A percentile compares a stretch with the other conserved stretches of the same genome.
phyloP scores from a whole-genome alignment of 37 sponge, comb jelly and placozoan species.

The Aplysina aerophoba region DNA sequence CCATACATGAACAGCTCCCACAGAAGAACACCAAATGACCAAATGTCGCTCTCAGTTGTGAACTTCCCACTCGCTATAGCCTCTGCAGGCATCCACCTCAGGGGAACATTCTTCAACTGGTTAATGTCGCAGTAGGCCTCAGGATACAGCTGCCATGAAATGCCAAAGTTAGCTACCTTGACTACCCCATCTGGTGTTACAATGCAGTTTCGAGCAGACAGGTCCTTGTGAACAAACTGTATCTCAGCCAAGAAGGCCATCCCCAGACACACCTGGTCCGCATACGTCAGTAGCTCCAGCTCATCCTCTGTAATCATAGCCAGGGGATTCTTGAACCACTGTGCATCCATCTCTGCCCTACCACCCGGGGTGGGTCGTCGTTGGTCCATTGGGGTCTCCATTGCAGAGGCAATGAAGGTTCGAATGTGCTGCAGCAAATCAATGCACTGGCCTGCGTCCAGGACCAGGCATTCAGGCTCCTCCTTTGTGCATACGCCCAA shows the following conservation, averaged over 20 bases:
- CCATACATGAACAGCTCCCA: conserved; percentile 78
- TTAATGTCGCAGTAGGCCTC: conserved; percentile 54
- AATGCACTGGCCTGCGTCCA: conserved; percentile 60
- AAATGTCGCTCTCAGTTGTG: conserved; percentile 66
- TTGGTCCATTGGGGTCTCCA: background rate
- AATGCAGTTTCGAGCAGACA: conserved; percentile 72
- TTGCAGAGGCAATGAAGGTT: conserved; percentile 23
- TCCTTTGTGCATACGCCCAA: conserved; percentile 64
- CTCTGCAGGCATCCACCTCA: conserved; percentile 80
- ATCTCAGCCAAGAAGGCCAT: conserved; percentile 67
- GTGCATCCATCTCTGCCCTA: background rate
- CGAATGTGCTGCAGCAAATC: conserved; percentile 60
- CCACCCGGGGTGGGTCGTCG: background rate
- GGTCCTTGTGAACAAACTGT: conserved; percentile 59
- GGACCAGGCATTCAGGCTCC: conserved; percentile 59
- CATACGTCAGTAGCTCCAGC: conserved; percentile 35
- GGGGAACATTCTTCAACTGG: conserved; percentile 27
- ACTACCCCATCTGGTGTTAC: conserved; percentile 49
- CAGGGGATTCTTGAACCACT: conserved; percentile 22
- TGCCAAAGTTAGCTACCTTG: conserved; percentile 67
- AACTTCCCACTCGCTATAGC: conserved; percentile 40
- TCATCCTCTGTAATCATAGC: conserved; percentile 10
- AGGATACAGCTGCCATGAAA: conserved; percentile 57
- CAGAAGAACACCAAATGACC: conserved; percentile 71
- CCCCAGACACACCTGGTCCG: conserved; percentile 71